Conservation (phyloP, 2,797 vertebrate genomes). For the Tarsius wallacei region DNA sequence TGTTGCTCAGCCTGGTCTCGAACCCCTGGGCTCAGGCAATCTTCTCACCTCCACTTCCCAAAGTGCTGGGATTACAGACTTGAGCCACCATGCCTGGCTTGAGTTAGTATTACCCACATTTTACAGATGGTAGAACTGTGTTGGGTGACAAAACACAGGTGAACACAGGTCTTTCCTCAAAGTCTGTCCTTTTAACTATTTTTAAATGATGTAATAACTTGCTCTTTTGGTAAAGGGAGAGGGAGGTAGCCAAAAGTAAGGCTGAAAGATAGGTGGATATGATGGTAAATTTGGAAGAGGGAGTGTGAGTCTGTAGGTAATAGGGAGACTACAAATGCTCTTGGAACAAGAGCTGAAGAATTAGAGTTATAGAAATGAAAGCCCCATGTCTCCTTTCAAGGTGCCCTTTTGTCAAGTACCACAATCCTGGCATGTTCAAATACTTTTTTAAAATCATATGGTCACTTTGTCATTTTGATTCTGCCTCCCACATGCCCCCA, state of each 20-base stretch:
- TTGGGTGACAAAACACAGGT: not conserved
- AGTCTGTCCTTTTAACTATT: not conserved
- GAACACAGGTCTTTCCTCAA: not conserved
- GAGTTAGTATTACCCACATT: not conserved
- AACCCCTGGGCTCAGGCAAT: too few species aligned
- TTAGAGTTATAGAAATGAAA: not conserved
- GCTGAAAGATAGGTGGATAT: not conserved
- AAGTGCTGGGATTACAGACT: too few species aligned
- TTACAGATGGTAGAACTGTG: not conserved
- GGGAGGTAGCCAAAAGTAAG: not conserved
- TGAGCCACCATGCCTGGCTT: not conserved
- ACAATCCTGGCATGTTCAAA: not conserved
- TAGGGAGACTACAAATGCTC: not conserved
- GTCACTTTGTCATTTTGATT: not conserved
- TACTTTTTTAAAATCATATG: too few species aligned
- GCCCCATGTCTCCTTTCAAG: fast-evolving
- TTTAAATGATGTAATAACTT: not conserved
- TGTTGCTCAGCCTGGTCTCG: too few species aligned
- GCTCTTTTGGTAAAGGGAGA: not conserved
- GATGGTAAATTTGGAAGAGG: not conserved
- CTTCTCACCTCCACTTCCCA: too few species aligned
- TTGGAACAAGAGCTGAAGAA: not conserved
- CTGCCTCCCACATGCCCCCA: not conserved
- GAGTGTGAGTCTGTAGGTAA: not conserved
- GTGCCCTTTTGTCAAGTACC: not conserved